Evolutionary conservation across 2,888 invertebrate species (phyloP).

Genomic region (Protodeltote pygarga): DNA sequence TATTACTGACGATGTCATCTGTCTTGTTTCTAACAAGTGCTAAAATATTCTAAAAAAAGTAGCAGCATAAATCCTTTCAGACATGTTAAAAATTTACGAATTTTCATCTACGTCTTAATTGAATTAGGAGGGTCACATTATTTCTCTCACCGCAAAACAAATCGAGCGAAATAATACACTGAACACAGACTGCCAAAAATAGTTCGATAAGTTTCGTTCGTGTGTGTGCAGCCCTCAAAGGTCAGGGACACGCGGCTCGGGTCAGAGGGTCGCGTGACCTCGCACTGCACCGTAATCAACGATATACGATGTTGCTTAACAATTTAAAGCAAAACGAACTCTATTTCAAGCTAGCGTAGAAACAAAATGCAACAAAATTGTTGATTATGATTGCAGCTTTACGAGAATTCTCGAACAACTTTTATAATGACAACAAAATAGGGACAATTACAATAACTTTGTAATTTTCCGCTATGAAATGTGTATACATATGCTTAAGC

Average conservation of each 20-base stretch:
- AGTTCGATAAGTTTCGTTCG: slow-evolving; percentile 23
- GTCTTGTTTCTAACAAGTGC: too few species aligned
- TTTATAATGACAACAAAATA: slow-evolving; percentile 1
- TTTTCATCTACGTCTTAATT: slow-evolving; percentile 16
- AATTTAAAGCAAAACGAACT: slow-evolving; percentile 18
- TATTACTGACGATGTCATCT: too few species aligned
- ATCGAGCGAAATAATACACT: background rate
- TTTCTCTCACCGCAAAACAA: slow-evolving; percentile 4
- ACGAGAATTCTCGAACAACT: slow-evolving; percentile 3
- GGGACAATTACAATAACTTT: slow-evolving; percentile 28
- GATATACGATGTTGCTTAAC: slow-evolving; percentile 51
- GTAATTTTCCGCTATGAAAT: slow-evolving; percentile 29
- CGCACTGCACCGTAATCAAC: slow-evolving; percentile 50
- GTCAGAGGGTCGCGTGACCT: slow-evolving; percentile 46
- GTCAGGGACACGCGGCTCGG: slow-evolving; percentile 50
- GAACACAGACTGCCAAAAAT: slow-evolving; percentile 27
- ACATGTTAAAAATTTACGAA: slow-evolving; percentile 15
- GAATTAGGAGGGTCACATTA: slow-evolving; percentile 12
- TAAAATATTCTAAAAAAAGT: too few species aligned
- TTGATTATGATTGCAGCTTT: slow-evolving; percentile 14
- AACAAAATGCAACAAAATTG: slow-evolving; percentile 12
- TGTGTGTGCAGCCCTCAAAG: slow-evolving; percentile 42
- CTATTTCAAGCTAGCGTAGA: slow-evolving; percentile 23
- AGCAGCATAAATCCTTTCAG: slow-evolving; percentile 14
- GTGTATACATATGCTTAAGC: slow-evolving; percentile 22